Conservation (phyloP, 2,888 invertebrate genomes). For the Pasiphila rectangulata region DNA sequence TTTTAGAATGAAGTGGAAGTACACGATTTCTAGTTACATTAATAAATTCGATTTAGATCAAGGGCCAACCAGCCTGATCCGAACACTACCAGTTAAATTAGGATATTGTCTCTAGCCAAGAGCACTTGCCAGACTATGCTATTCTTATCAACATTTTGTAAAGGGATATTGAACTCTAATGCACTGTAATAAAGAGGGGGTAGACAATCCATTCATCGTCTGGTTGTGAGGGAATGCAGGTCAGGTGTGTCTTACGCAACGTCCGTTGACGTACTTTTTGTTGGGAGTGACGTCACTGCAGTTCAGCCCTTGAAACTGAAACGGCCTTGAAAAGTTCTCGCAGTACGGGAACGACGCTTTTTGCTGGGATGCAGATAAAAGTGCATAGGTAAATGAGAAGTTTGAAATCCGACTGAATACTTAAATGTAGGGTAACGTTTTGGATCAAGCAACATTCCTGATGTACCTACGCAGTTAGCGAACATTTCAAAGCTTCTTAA, state of each 20-base stretch:
- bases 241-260: slow-evolving; percentile 47
- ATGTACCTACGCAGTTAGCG: no score
- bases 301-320: slow-evolving; percentile 15
- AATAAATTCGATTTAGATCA: slow-evolving; percentile 62
- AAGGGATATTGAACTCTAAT: slow-evolving; percentile 48
- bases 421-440: no score
- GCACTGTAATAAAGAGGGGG: slow-evolving; percentile 22
- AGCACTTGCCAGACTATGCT: slow-evolving; percentile 65
- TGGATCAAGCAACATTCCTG: no score
- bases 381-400: no score
- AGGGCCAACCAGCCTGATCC: slow-evolving; percentile 56
- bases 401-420: no score
- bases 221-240: slow-evolving; percentile 39
- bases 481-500: no score
- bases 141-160: slow-evolving; percentile 54
- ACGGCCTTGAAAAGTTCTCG: no score
- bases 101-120: slow-evolving; percentile 69
- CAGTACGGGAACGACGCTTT: no score
- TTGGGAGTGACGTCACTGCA: slow-evolving; percentile 32
- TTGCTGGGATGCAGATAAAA: no score
- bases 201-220: slow-evolving; percentile 38
- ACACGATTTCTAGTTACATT: slow-evolving; percentile 39
- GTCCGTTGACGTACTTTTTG: slow-evolving; percentile 36
- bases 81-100: slow-evolving; percentile 61
- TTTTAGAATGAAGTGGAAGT: no score